A percentile compares a stretch with the other conserved stretches of the same genome.
Conservation (phyloP, 2,888 invertebrate genomes). For the Phragmatobia fuliginosa region DNA sequence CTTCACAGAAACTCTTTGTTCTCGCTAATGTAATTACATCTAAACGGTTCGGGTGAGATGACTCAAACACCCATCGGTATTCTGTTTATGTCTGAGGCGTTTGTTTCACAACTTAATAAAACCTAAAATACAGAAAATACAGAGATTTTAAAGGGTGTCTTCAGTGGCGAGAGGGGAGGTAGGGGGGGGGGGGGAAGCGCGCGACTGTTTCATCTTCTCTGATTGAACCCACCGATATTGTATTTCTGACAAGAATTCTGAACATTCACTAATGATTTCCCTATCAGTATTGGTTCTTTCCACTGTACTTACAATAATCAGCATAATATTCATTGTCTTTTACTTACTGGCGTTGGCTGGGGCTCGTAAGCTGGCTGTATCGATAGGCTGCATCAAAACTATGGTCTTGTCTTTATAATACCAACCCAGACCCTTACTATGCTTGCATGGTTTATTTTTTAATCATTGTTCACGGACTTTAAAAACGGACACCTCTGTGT, state of each 20-base stretch:
- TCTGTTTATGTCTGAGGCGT: constrained; percentile 34
- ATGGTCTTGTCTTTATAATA: too few species aligned
- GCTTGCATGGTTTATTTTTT: too few species aligned
- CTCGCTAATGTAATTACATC: constrained; percentile 51
- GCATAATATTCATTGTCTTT: background rate
- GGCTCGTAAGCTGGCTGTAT: too few species aligned
- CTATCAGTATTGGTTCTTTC: constrained; percentile 21
- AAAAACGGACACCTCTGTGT: too few species aligned
- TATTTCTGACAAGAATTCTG: constrained; percentile 57
- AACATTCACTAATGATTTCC: constrained; percentile 35
- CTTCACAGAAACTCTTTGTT: constrained; percentile 44
- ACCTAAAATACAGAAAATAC: constrained; percentile 30
- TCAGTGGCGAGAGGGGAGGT: constrained; percentile 8
- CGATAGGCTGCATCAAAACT: too few species aligned
- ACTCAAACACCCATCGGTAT: constrained; percentile 38
- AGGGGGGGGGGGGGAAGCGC: constrained; percentile 1
- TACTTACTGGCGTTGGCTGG: too few species aligned
- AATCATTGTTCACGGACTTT: too few species aligned
- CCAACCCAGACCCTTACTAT: too few species aligned
- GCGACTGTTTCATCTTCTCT: constrained; percentile 60
- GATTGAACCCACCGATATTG: constrained; percentile 66
- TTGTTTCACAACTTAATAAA: constrained; percentile 47
- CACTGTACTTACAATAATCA: background rate
- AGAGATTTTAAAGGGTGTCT: constrained; percentile 27
- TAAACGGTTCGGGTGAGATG: constrained; percentile 45